A percentile compares a stretch with the other conserved stretches of the same genome.
Conservation (phyloP, 2,113 vertebrate species). For the Marmota flaviventris region DNA sequence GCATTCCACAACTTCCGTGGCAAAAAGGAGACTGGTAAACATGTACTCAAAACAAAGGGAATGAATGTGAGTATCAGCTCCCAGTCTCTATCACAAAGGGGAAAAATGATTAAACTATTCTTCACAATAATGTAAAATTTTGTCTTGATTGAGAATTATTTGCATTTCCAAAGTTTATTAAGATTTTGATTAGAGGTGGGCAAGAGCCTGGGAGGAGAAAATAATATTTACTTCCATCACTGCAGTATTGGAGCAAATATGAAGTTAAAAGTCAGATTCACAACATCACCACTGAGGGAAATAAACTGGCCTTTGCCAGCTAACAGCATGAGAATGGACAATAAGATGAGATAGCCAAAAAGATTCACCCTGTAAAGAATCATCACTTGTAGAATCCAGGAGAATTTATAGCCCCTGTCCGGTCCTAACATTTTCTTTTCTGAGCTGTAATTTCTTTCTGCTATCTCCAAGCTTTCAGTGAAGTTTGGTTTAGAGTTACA, state of each 20-base stretch:
- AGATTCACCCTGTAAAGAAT: not conserved
- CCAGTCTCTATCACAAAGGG: not conserved
- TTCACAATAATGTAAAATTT: not conserved
- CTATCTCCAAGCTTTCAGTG: conserved; percentile 57
- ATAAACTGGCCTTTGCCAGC: conserved; percentile 9
- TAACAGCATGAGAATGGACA: not conserved
- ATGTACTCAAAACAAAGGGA: not conserved
- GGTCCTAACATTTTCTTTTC: conserved; percentile 50
- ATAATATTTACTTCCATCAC: not conserved
- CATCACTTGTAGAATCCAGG: not conserved
- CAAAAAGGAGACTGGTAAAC: not conserved
- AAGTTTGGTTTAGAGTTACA: conserved; percentile 71
- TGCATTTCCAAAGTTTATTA: conserved; percentile 11
- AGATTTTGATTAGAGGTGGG: not conserved
- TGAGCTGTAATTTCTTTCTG: conserved; percentile 63
- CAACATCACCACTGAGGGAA: not conserved
- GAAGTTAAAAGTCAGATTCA: conserved; percentile 3
- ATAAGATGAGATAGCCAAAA: not conserved
- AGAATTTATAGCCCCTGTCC: conserved; percentile 58
- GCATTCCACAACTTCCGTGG: too few species aligned
- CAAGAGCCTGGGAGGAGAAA: not conserved
- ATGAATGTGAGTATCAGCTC: not conserved
- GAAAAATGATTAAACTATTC: not conserved
- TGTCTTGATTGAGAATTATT: not conserved
- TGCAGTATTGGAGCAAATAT: not conserved